These are phyloP conservation scores for Setipinna tenuifilis DNA, from an alignment of 2,797 vertebrate species.

Conservation along the genomic window DNA sequence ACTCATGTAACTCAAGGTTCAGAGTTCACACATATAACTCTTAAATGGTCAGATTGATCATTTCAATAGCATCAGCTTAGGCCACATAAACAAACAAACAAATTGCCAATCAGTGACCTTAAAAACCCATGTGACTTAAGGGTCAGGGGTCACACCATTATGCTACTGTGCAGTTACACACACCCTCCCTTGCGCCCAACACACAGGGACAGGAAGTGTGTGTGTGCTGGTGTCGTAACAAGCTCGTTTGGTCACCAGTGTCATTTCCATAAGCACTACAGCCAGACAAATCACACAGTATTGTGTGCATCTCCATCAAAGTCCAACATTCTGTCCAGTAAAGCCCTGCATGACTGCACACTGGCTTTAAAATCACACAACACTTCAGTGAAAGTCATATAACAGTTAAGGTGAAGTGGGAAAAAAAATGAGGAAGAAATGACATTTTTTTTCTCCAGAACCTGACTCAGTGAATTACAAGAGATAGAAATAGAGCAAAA, in stretches of 20 bases:
- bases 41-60: no score
- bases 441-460: no score
- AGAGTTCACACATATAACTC: no score
- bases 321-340: background rate
- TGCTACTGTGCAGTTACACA: background rate
- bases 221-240: background rate
- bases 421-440: no score
- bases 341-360: background rate
- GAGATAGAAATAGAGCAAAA: background rate
- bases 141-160: background rate
- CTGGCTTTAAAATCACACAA: background rate
- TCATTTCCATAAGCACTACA: background rate
- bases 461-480: no score
- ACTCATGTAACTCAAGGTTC: no score
- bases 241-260: background rate
- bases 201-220: background rate
- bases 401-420: no score
- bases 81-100: conserved; percentile 3
- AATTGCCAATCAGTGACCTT: background rate
- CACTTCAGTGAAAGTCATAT: background rate
- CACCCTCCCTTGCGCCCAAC: background rate
- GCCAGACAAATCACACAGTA: background rate
- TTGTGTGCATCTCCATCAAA: background rate
- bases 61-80: no score
- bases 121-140: background rate